Evolutionary conservation across 2,888 invertebrate genomes (phyloP).

Genomic region (Himalopsyche tibetana): DNA sequence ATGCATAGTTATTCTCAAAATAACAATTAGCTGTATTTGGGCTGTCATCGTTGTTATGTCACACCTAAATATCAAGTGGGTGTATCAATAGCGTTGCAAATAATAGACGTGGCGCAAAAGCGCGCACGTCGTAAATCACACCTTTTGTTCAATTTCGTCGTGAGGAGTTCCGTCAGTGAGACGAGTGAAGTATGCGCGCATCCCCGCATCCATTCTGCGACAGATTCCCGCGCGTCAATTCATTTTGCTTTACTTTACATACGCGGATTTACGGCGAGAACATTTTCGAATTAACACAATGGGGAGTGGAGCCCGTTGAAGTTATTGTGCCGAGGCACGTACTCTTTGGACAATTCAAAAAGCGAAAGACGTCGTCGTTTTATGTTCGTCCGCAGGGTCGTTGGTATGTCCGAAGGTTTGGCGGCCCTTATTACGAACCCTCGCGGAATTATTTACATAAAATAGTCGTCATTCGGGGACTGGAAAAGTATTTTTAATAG

Average conservation of each 20-base stretch:
- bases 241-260: background rate
- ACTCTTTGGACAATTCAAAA: constrained; percentile 4
- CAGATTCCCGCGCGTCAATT: constrained; percentile 3
- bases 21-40: background rate
- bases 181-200: background rate
- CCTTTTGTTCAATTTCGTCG: constrained; percentile 8
- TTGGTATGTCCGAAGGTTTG: constrained; percentile 6
- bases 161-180: background rate
- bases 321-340: background rate
- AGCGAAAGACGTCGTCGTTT: background rate
- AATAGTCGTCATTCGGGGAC: background rate
- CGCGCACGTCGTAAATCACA: constrained; percentile 35
- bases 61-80: background rate
- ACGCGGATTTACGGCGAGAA: background rate
- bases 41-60: background rate
- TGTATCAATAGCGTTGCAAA: background rate
- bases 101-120: background rate
- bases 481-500: too few species aligned
- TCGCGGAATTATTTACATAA: constrained; percentile 26
- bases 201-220: background rate
- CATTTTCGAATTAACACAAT: background rate
- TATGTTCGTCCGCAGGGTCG: background rate
- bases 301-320: background rate
- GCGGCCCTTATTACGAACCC: background rate
- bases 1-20: background rate